These are phyloP conservation scores for Netelia melanura DNA, from an alignment of 2,888 invertebrate species.

Conservation along the genomic window DNA sequence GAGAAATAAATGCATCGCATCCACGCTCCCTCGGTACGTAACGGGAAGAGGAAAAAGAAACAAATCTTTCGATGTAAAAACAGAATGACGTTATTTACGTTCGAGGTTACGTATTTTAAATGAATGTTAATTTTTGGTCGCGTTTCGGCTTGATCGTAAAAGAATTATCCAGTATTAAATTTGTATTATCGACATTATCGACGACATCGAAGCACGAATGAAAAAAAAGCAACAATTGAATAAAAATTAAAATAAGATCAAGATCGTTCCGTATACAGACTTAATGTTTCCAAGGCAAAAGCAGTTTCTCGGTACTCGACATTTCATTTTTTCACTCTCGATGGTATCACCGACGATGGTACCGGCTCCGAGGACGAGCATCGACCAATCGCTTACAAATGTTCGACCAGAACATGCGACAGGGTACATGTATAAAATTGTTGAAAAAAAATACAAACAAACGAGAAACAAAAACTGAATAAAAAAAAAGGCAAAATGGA, in stretches of 20 bases:
- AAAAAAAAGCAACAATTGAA: too few species aligned
- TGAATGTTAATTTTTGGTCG: too few species aligned
- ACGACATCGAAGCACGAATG: too few species aligned
- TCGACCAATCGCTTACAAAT: slow-evolving; percentile 27
- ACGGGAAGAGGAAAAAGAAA: too few species aligned
- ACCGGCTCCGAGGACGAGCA: not conserved
- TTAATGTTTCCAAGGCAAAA: not conserved
- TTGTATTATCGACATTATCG: too few species aligned
- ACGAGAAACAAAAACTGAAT: not conserved
- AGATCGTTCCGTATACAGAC: too few species aligned
- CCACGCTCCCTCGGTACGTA: too few species aligned
- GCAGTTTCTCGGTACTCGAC: not conserved
- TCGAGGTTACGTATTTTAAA: not conserved
- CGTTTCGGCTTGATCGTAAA: too few species aligned
- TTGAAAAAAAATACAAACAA: slow-evolving; percentile 1
- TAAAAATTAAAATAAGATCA: too few species aligned
- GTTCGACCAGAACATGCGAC: slow-evolving; percentile 22
- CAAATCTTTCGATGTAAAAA: not conserved
- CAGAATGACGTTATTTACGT: slow-evolving; percentile 4
- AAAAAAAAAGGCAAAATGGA: not conserved
- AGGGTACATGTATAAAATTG: slow-evolving; percentile 32
- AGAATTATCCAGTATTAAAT: too few species aligned
- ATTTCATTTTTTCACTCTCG: not conserved
- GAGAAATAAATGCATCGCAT: too few species aligned
- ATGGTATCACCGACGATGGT: slow-evolving; percentile 2